Conservation (phyloP, 1,140 invertebrate genomes). For the Drosophila littoralis region DNA sequence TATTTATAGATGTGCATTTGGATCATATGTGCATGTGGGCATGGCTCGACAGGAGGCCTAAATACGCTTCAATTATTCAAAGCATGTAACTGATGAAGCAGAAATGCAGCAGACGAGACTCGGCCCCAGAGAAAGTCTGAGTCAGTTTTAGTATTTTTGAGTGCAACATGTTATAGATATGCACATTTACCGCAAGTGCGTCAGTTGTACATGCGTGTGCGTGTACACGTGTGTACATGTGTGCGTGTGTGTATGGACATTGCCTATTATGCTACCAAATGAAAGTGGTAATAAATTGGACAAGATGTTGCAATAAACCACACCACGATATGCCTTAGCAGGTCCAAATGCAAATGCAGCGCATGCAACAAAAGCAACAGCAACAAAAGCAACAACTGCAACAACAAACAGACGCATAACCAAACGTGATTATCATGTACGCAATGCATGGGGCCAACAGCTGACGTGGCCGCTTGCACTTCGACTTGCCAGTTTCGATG, state of each 20-base stretch:
- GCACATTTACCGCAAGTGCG: conserved; percentile 60
- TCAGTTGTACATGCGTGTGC: conserved; percentile 2
- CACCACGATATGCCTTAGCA: conserved; percentile 67
- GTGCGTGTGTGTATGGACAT: conserved; percentile 45
- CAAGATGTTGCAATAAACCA: conserved; percentile 84
- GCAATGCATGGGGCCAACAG: conserved; percentile 71
- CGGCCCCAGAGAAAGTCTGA: conserved; percentile 23
- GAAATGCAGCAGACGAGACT: conserved; percentile 60
- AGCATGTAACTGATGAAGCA: conserved; percentile 84
- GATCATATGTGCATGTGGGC: background rate
- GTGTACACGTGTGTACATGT: conserved; percentile 26
- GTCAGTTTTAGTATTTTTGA: conserved; percentile 69
- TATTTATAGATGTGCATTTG: background rate
- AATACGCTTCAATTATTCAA: conserved; percentile 83
- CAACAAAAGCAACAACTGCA: conserved; percentile 30
- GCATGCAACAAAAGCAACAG: conserved; percentile 42
- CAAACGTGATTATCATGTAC: conserved; percentile 74
- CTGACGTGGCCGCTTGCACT: conserved; percentile 58
- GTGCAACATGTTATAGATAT: conserved; percentile 78
- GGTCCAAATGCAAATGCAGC: conserved; percentile 68
- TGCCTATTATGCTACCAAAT: conserved; percentile 82
- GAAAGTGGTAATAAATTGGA: conserved; percentile 84
- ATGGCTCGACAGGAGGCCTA: conserved; percentile 39
- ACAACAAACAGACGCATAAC: conserved; percentile 38
- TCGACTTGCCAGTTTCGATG: conserved; percentile 30